Base-by-base conservation (phyloP, 1,140 invertebrate species). In the Formica selysi region DNA sequence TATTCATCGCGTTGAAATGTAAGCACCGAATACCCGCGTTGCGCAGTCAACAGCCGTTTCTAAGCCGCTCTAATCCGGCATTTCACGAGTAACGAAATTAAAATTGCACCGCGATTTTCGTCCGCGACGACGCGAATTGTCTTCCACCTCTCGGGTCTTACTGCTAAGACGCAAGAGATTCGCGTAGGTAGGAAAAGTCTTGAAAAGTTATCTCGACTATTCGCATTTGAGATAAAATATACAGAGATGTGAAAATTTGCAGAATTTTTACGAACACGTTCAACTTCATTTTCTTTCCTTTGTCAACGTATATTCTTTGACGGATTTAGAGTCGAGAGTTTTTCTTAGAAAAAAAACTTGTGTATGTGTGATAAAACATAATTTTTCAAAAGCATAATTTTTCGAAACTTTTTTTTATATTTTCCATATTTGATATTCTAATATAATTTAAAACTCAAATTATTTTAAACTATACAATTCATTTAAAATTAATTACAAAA, bases 1-100 rank as follows among this genome's bases (percentile, higher is more conserved):
- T 91, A 91, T 91, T 91, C 87, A 92, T 86, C 68, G 59, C 79
- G 68, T 83, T 76, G 80, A 86, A 86, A 87, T 87, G 79, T 88
- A 86, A 91, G 85, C 83, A 81, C 64, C 67, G 85, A 90, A 91
- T 87, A 79, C 81, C 22, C 59, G 41, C 44, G 84, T 67, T 65
- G 48, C 54, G 57, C 41, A 87, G 74, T 78, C 76, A 41, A 84
- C 62, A 36, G 41, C 29, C 70, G 38, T 19, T 64, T 32, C 80
- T 76, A 86, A 90, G 61, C 86, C 36, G 54, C 51, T 68, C 54
- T 81, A 86, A 86, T 87, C 89, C 64, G 26, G 7, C 73, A 73
- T 86, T 87, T 70, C 54, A 36, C 19, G 62, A 44, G 22, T 68
- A 80, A 11, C n/a, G 78, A 84, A 92, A 91, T 92, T 86, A 86